These are phyloP conservation scores for Otolemur garnettii DNA, from an alignment of 2,113 vertebrate genomes.

Conservation along the genomic window DNA sequence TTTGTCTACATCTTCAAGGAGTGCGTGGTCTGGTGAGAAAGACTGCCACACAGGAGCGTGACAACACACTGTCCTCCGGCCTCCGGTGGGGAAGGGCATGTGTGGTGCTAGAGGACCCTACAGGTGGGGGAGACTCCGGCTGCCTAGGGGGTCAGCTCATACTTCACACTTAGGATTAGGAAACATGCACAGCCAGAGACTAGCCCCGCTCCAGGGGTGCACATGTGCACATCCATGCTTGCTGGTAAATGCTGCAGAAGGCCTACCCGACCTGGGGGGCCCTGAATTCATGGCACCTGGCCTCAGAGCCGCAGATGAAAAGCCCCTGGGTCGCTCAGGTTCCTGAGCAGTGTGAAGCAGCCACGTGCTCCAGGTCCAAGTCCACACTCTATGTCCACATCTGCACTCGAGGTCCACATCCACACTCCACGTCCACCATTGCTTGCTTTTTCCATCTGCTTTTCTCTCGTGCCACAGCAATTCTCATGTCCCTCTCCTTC, in stretches of 20 bases:
- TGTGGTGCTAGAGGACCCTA: fast-evolving
- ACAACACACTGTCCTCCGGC: neutral
- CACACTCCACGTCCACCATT: too few species aligned
- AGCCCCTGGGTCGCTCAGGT: too few species aligned
- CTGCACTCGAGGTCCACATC: too few species aligned
- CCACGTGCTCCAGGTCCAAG: fast-evolving
- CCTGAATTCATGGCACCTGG: fast-evolving
- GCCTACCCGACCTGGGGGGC: neutral
- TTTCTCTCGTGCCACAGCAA: fast-evolving
- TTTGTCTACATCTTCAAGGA: neutral
- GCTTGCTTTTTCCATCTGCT: neutral
- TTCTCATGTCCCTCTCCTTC: neutral
- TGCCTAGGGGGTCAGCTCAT: neutral
- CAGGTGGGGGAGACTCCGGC: neutral
- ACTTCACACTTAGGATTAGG: neutral
- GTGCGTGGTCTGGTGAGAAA: fast-evolving
- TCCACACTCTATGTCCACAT: too few species aligned
- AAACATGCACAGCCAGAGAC: neutral
- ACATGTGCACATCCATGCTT: neutral
- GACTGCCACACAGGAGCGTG: fast-evolving
- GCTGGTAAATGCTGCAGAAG: fast-evolving
- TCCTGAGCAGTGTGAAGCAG: neutral
- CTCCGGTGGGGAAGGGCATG: too few species aligned
- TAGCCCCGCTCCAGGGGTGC: neutral
- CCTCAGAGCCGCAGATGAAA: neutral